Conservation (phyloP, 2,797 vertebrate genomes). For the Bothrops alternatus region DNA sequence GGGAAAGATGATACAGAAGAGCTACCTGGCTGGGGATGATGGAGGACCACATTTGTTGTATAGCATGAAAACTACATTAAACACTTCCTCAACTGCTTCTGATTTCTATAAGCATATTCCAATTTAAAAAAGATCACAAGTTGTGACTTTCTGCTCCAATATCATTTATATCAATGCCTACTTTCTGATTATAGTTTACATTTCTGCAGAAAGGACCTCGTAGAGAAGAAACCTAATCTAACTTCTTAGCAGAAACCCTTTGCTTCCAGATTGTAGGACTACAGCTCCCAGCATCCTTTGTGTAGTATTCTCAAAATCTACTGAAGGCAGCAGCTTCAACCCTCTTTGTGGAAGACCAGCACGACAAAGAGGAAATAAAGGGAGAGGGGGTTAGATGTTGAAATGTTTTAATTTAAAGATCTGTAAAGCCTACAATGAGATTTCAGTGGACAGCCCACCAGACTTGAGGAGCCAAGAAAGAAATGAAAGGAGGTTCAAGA, state of each 20-base stretch:
- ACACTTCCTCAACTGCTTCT: not conserved
- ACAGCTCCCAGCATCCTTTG: conserved; percentile 17
- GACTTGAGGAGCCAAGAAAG: not conserved
- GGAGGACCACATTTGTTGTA: not conserved
- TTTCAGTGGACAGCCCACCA: not conserved
- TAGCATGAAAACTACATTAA: not conserved
- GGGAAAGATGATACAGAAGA: not conserved
- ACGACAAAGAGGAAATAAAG: not conserved
- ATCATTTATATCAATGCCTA: not conserved
- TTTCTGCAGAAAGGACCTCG: not conserved
- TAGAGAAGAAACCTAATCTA: not conserved
- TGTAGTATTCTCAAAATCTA: not conserved
- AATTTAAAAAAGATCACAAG: not conserved
- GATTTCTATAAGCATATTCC: not conserved
- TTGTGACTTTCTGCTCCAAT: not conserved
- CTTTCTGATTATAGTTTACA: not conserved
- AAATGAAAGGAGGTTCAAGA: not conserved
- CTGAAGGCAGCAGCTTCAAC: not conserved
- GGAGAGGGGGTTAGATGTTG: not conserved
- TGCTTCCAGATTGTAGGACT: conserved; percentile 13
- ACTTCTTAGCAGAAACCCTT: not conserved
- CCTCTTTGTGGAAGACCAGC: not conserved
- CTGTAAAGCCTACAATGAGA: not conserved
- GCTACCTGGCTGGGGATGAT: not conserved
- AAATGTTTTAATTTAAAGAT: not conserved